A percentile compares a stretch with the other conserved stretches of the same genome.
Evolutionary conservation across 2,113 vertebrate genomes (phyloP).

Genomic region (Vidua chalybeata): DNA sequence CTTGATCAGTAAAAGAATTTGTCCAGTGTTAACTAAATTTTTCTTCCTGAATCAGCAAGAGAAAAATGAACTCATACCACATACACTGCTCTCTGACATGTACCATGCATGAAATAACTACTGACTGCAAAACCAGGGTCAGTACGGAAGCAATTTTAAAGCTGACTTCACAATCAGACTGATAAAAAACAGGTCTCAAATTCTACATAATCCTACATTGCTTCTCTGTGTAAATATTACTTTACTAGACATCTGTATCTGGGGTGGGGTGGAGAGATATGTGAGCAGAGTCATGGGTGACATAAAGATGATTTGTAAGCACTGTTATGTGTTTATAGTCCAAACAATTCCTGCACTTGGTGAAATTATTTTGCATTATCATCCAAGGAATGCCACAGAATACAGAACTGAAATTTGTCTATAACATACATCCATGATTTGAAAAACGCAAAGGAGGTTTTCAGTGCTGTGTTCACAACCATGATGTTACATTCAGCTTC

Average conservation of each 20-base stretch:
- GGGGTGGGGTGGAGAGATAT: background rate
- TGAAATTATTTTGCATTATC: background rate
- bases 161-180: background rate
- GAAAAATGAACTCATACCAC: background rate
- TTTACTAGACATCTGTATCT: no score
- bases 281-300: background rate
- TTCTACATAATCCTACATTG: background rate
- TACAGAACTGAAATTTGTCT: background rate
- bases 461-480: background rate
- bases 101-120: background rate
- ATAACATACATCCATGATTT: background rate
- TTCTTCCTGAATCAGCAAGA: background rate
- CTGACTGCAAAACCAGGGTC: background rate
- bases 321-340: background rate
- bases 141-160: background rate
- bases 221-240: background rate
- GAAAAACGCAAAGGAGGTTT: background rate
- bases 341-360: background rate
- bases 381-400: background rate
- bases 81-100: accelerated
- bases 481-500: background rate
- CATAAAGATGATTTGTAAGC: background rate
- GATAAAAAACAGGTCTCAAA: background rate
- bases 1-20: background rate
- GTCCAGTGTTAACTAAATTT: background rate